A percentile compares a stretch with the other conserved stretches of the same genome.
Evolutionary conservation across 2,888 invertebrate species (phyloP).

Genomic region (Rhamnusium bicolor): DNA sequence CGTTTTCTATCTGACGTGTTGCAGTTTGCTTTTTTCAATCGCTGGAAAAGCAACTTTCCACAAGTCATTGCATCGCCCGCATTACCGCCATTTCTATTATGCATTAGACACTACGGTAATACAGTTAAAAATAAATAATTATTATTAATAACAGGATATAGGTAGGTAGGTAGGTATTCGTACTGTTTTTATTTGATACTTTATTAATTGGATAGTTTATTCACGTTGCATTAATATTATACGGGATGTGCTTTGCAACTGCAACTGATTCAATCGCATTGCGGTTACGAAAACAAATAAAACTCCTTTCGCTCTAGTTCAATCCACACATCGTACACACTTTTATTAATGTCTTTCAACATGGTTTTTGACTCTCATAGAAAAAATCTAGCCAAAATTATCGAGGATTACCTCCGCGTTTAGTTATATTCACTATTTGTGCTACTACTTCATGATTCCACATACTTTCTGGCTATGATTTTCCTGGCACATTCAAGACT

Average conservation of each 20-base stretch:
- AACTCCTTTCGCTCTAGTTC: too few relatives aligned
- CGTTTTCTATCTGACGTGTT: constrained; percentile 31
- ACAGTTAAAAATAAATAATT: constrained; percentile 6
- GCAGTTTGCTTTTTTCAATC: constrained; percentile 25
- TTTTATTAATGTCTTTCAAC: too few relatives aligned
- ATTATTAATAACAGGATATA: constrained; percentile 21
- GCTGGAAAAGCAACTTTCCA: constrained; percentile 10
- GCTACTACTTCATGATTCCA: too few relatives aligned
- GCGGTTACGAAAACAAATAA: background rate
- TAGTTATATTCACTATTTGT: too few relatives aligned
- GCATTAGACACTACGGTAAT: background rate
- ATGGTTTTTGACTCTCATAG: too few relatives aligned
- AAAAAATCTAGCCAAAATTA: too few relatives aligned
- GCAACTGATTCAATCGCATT: background rate
- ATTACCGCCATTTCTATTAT: background rate
- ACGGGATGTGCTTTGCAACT: background rate
- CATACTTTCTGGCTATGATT: too few relatives aligned
- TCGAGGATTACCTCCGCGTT: too few relatives aligned
- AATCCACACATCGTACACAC: too few relatives aligned
- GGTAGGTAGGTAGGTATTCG: constrained; percentile 20
- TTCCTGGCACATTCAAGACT: too few relatives aligned
- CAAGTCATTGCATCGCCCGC: constrained; percentile 6
- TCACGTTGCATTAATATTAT: background rate
- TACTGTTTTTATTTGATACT: background rate
- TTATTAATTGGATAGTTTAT: background rate